Base-by-base conservation (phyloP, 2,888 invertebrate species). In the Tachystola acroxantha region DNA sequence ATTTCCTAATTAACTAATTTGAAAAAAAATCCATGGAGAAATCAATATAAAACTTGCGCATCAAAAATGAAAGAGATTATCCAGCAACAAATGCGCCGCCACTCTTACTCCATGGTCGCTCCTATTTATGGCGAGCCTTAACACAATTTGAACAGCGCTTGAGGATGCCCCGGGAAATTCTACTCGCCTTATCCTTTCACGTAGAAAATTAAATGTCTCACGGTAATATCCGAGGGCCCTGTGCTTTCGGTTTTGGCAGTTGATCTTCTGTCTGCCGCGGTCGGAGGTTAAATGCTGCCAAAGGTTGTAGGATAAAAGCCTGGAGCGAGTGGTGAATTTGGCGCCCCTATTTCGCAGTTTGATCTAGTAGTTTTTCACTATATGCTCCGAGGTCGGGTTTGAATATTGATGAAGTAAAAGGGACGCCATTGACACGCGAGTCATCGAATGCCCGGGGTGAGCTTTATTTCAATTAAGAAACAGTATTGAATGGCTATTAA, bases 171-270 rank as follows among this genome's bases (percentile, higher is more conserved):
- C 60, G 63, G 76, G 73, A 75, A 75, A 80, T 74, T 73, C 75
- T 64, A 60, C 68, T 70, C 64, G 76, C 74, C 79, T 84, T 84
- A 82, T 84, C 82, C 81, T 71, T 85, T 74, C 85, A 84, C 84
- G 85, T 85, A 84, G 85, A 85, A 85, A 85, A 85, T 85, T 84
- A 85, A 85, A 85, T 76, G 85, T 85, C 84, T 80, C 72, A 64
- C 67, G 65, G 79, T 74, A 75, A 81, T 79, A 81, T 81, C 82
- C 80, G 79, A 57, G 62, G 63, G 61, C 56, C 55, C 63, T 57
- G n/a, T n/a, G 60, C 53, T 60, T 65, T 64, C 79, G 80, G 65
- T 69, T 79, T 76, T 80, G 85, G 80, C 84, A 81, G 72, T 73
- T 78, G 74, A 81, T 82, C 75, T 74, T 65, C 69, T 63, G 61